Conservation (phyloP, 2,797 vertebrate species). For the Sebastes itinus region DNA sequence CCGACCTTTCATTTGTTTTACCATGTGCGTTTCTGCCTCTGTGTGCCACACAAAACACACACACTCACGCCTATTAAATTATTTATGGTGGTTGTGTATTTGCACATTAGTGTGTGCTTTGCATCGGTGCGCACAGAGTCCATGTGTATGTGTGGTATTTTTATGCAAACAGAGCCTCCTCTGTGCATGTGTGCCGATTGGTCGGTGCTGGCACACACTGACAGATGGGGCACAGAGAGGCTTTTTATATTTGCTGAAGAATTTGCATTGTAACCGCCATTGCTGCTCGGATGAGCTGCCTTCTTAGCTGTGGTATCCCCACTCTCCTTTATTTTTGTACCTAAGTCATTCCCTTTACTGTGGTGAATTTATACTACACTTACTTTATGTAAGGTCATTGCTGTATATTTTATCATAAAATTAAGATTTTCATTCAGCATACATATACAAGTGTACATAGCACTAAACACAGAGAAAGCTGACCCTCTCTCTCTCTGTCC, state of each 20-base stretch:
- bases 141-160: constrained; percentile 22
- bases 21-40: constrained; percentile 4
- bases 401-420: constrained; percentile 7
- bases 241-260: constrained; percentile 65
- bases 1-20: constrained; percentile 30
- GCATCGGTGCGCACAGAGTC: constrained; percentile 10
- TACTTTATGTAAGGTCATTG: neutral
- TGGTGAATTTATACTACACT: neutral
- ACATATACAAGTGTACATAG: neutral
- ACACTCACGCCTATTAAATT: constrained; percentile 5
- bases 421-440: neutral
- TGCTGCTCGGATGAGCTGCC: constrained; percentile 42
- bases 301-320: constrained; percentile 28
- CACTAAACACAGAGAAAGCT: neutral
- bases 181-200: constrained; percentile 17
- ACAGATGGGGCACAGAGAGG: constrained; percentile 65
- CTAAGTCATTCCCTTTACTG: neutral
- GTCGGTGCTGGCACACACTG: constrained; percentile 66
- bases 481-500: neutral
- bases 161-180: neutral
- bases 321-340: constrained; percentile 21
- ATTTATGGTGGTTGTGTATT: constrained; percentile 32
- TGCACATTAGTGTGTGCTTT: constrained; percentile 34
- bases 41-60: neutral
- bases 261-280: constrained; percentile 75